These are phyloP conservation scores for Sebastes steindachneri DNA, from an alignment of 2,797 vertebrate genomes.

Conservation along the genomic window DNA sequence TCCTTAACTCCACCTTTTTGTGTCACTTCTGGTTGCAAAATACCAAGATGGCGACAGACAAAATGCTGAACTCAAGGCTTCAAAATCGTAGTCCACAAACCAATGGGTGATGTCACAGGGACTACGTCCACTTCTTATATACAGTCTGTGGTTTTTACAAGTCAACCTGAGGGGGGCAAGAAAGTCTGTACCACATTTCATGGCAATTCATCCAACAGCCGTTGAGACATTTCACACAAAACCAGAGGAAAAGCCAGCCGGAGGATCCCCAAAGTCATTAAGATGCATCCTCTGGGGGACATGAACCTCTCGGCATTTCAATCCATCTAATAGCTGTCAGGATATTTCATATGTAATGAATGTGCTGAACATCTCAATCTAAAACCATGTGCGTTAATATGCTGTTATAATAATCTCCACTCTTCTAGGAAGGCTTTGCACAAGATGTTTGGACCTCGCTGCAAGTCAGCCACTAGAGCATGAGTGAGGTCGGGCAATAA, in stretches of 20 bases:
- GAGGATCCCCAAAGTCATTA: neutral
- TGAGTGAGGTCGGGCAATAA: neutral
- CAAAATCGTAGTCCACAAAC: fast-evolving
- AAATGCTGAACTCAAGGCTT: no score
- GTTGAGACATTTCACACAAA: neutral
- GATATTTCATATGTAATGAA: neutral
- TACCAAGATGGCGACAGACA: no score
- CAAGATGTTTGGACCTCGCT: neutral
- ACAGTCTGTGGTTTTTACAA: neutral
- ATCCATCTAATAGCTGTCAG: neutral
- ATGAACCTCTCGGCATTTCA: neutral
- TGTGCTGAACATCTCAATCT: neutral
- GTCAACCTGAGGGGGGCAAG: neutral
- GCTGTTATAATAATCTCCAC: neutral
- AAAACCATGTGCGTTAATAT: neutral
- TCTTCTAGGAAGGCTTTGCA: neutral
- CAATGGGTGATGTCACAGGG: no score
- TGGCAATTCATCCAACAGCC: no score
- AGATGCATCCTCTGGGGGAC: neutral
- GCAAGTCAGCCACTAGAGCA: neutral
- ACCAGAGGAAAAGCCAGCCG: neutral
- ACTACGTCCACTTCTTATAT: no score
- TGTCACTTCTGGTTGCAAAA: no score
- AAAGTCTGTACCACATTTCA: neutral
- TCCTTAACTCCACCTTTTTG: fast-evolving